Evolutionary conservation across 2,113 vertebrate species (phyloP), one percentile per base, ranked within the genome.

Genomic region (Naja naja): DNA sequence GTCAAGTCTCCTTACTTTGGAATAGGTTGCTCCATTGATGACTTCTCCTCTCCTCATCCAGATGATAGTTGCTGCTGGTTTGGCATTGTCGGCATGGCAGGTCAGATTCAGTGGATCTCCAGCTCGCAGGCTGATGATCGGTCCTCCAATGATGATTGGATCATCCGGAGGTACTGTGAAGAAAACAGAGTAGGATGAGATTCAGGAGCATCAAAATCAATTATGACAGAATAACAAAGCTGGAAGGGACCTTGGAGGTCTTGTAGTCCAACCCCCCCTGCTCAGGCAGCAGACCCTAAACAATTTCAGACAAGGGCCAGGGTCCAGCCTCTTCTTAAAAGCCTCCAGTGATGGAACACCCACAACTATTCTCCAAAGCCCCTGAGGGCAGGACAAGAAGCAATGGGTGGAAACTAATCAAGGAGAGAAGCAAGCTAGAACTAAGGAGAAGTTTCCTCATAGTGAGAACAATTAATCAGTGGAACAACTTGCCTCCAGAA

Each of bases 51-150:
- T 98, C 64, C 98, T 93, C 95, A 99, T 98, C 99, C 99, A 99
- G 97, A 99, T 98, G 97, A 99, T 99, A 87, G 99, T 99, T 53
- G 99, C 99, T 0, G 99, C 99, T 0, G 99, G 99, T 95, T 99
- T 99, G 97, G 99, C 99, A 0, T 99, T 99, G 97, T 99, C 98
- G 0, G 99, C 99, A 0, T 99, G 99, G 96, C 99, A 99, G 86
- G 99, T 99, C 95, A 99, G 96, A 97, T 99, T 99, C 95, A 99
- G 98, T 5, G 98, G 98, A 94, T 99, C 99, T 4, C 99, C 99
- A 0, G 99, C 99, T 81, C 99, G 97, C 58, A 99, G 97, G 96
- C 99, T 99, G 96, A 99, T 98, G 96, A 99, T 97, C 0, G 99
- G 99, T 0, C 99, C 99, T 52, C 99, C 99, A 27, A 98, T 97